phyloP scores from a whole-genome alignment of 2,113 vertebrate genomes.

The Phrynosoma platyrhinos region DNA sequence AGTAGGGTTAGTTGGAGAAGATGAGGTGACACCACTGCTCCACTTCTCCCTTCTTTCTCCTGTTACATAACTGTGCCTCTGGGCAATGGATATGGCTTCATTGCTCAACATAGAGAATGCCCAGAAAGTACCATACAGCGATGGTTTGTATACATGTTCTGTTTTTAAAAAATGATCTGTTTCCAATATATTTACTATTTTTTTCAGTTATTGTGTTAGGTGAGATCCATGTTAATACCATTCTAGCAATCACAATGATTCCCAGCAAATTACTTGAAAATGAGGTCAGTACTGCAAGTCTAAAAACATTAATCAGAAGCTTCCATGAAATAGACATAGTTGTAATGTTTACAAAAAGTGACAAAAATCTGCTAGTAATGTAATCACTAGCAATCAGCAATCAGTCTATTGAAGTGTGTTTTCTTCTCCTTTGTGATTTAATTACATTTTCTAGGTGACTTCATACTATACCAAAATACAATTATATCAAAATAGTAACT shows the following conservation, averaged over 20 bases:
- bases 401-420: neutral
- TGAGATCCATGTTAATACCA: neutral
- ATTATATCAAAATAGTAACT: neutral
- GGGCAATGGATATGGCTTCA: neutral
- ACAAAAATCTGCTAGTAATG: conserved; percentile 4
- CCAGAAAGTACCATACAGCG: neutral
- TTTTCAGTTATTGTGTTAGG: neutral
- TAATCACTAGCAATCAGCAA: conserved; percentile 21
- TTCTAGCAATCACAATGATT: neutral
- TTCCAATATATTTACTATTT: neutral
- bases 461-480: neutral
- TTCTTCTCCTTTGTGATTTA: conserved; percentile 21
- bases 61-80: neutral
- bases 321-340: conserved; percentile 31
- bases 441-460: conserved; percentile 21
- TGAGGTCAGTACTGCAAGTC: conserved; percentile 8
- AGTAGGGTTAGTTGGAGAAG: neutral
- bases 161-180: conserved; percentile 1
- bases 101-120: neutral
- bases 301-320: conserved; percentile 4
- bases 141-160: neutral
- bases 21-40: neutral
- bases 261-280: neutral
- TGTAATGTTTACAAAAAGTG: conserved; percentile 13
- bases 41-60: neutral